Evolutionary conservation across 2,113 vertebrate genomes (phyloP), one percentile per base, ranked within the genome.

Genomic region (Bostrychus sinensis): DNA sequence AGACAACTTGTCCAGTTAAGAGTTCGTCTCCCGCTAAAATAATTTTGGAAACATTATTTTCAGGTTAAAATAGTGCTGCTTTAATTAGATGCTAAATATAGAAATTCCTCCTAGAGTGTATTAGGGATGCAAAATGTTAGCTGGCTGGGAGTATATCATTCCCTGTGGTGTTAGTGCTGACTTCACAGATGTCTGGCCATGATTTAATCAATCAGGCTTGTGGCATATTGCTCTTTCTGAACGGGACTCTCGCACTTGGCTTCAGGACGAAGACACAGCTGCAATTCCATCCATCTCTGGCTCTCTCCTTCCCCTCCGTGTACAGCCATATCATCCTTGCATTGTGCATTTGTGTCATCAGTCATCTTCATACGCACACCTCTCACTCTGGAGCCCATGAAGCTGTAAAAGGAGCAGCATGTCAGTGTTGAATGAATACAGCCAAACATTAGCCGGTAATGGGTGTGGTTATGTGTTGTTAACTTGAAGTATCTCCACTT

Each of bases 121-220:
- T 86, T 78, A 61, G 59, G 62, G 66, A 81, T 76, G 62, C 73
- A 66, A 55, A 57, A 66, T 82, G 50, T 74, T 70, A 74, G 76
- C 72, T 72, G 36, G 61, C 50, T 43, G 76, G 38, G 77, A 71
- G 32, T 70, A 42, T 75, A 76, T 81, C 22, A 61, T 75, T 78
- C 79, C 72, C 69, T 0, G 30, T 30, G 54, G 72, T 70, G 50
- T 85, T 72, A 68, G 69, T 62, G 81, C 79, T 87, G 78, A 79
- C 80, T 87, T 85, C 72, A 83, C 80, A 81, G 83, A 84, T 84
- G 82, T 89, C 80, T 78, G 70, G 63, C 62, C 8, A 41, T 80
- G 75, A 88, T 86, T 81, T 72, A 77, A 81, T 88, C 81, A 68
- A 76, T 87, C 76, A 85, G 13, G 28, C 56, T 77, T 60, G 3